phyloP scores from a whole-genome alignment of 2,797 vertebrate species.

The Echeneis naucrates region DNA sequence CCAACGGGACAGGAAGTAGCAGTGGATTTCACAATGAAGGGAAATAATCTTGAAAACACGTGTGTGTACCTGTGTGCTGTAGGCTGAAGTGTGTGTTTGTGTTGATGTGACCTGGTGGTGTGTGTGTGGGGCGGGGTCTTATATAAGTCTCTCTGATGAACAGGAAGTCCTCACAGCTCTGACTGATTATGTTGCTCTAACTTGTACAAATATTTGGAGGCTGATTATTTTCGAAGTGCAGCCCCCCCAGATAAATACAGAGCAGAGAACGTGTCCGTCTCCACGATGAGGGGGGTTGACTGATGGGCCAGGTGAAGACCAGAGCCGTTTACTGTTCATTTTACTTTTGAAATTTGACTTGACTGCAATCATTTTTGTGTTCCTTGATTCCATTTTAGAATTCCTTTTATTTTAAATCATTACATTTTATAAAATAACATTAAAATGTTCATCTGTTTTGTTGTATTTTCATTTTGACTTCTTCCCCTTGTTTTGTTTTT shows the following conservation, averaged over 20 bases:
- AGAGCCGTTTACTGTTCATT: not conserved
- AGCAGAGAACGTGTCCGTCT: slow-evolving; percentile 48
- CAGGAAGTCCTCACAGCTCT: slow-evolving; percentile 22
- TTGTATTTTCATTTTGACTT: too few relatives aligned
- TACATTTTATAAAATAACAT: too few relatives aligned
- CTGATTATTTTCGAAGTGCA: slow-evolving; percentile 61
- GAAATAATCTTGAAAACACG: not conserved
- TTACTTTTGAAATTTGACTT: too few relatives aligned
- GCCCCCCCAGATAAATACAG: slow-evolving; percentile 42
- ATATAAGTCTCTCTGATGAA: slow-evolving; percentile 8
- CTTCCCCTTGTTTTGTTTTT: too few relatives aligned
- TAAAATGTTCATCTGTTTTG: too few relatives aligned
- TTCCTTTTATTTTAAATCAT: too few relatives aligned
- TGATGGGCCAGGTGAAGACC: slow-evolving; percentile 23
- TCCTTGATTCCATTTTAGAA: too few relatives aligned
- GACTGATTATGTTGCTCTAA: slow-evolving; percentile 65
- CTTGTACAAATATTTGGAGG: slow-evolving; percentile 69
- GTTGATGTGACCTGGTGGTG: not conserved
- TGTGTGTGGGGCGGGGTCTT: not conserved
- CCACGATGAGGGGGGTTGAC: slow-evolving; percentile 12
- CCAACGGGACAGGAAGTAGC: too few relatives aligned
- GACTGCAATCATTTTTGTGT: too few relatives aligned
- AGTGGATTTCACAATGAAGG: too few relatives aligned
- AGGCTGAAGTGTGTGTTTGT: not conserved
- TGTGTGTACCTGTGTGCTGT: not conserved